Percentiles rank a stretch among this genome's conserved stretches.
phyloP scores from a whole-genome alignment of 1,140 invertebrate genomes.

The Saccostrea echinata region DNA sequence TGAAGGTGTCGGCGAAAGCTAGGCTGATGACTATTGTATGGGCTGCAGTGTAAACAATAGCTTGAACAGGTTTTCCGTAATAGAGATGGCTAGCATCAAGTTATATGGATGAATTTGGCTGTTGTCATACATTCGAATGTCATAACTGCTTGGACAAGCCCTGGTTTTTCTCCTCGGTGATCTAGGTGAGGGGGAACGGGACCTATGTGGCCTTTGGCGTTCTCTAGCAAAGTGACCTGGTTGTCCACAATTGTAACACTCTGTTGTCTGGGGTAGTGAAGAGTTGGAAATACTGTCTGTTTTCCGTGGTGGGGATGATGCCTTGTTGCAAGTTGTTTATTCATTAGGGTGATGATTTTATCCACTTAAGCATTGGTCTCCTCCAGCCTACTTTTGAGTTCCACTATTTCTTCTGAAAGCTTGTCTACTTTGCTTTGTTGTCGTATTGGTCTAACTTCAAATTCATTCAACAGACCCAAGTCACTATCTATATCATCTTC shows the following conservation, averaged over 20 bases:
- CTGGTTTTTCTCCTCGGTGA: not conserved
- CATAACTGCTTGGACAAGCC: not conserved
- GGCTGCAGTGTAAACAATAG: conserved; percentile 3
- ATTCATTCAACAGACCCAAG: not conserved
- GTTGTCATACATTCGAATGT: not conserved
- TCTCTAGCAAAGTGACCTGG: conserved; percentile 38
- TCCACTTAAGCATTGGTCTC: not conserved
- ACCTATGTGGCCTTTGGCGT: not conserved
- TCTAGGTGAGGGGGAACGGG: no score
- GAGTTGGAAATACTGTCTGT: no score
- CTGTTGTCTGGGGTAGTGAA: no score
- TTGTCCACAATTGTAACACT: not conserved
- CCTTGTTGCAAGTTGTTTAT: not conserved
- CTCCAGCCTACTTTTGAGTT: not conserved
- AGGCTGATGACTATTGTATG: not conserved
- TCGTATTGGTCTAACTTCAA: not conserved
- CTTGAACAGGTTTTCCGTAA: conserved; percentile 16
- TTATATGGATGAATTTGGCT: not conserved
- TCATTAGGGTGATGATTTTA: not conserved
- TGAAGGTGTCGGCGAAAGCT: not conserved
- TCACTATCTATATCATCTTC: not conserved
- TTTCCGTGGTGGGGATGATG: not conserved
- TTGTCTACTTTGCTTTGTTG: not conserved
- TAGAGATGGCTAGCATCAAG: not conserved
- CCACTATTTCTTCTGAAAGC: not conserved